Conservation (phyloP, 2,113 vertebrate species). For the Menura novaehollandiae region DNA sequence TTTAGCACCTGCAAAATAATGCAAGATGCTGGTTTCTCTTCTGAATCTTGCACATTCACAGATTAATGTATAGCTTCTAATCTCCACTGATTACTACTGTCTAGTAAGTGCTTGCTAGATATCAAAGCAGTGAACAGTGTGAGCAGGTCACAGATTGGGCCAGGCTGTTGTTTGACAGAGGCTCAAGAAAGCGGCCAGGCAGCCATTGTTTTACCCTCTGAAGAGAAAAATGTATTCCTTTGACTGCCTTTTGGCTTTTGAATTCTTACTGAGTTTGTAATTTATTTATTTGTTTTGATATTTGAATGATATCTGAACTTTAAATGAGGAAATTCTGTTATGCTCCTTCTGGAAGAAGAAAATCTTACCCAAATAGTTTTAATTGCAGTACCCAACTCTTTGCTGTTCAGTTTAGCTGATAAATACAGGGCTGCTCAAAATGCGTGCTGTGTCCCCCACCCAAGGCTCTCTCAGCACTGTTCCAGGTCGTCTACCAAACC, state of each 20-base stretch:
- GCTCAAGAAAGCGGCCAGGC: neutral
- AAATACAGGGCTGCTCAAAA: neutral
- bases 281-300: neutral
- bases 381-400: neutral
- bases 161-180: neutral
- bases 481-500: neutral
- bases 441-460: neutral
- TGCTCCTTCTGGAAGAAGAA: neutral
- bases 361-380: neutral
- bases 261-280: neutral
- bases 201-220: neutral
- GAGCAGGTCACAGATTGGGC: neutral
- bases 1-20: neutral
- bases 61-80: neutral
- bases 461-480: neutral
- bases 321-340: neutral
- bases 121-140: neutral
- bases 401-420: neutral
- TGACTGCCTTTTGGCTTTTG: neutral
- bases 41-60: neutral
- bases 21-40: neutral
- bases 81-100: neutral
- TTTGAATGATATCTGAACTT: neutral
- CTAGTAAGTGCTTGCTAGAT: neutral
- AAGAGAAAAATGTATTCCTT: neutral